Evolutionary conservation across 2,113 vertebrate genomes (phyloP).

Genomic region (Marcusenius ussheri): DNA sequence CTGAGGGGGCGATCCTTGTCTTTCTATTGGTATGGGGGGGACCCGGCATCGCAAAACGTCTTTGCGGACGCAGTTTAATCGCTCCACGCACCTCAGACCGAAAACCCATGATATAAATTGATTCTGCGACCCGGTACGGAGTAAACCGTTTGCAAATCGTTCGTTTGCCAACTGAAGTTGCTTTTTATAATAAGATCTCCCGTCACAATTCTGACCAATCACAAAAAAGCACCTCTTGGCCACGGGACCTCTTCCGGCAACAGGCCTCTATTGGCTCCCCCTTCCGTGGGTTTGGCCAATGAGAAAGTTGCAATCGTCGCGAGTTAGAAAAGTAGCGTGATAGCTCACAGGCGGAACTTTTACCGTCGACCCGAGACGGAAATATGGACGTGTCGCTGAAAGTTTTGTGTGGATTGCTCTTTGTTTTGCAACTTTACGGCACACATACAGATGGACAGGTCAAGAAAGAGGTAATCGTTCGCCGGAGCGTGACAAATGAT

Average conservation of each 20-base stretch:
- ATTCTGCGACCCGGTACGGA: not conserved
- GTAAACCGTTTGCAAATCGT: not conserved
- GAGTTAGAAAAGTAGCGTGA: not conserved
- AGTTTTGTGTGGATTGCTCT: conserved; percentile 41
- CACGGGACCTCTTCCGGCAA: not conserved
- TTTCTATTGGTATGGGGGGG: not conserved
- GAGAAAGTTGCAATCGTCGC: conserved; percentile 39
- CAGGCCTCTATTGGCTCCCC: not conserved
- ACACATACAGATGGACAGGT: conserved; percentile 56
- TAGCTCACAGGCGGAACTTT: not conserved
- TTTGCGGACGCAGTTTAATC: not conserved
- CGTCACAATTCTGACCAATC: conserved; percentile 1
- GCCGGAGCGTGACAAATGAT: not conserved
- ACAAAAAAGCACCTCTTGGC: not conserved
- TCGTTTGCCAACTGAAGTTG: not conserved
- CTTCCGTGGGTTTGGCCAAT: conserved; percentile 43
- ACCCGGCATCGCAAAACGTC: not conserved
- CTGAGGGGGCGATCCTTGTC: not conserved
- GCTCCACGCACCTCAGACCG: not conserved
- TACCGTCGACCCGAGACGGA: not conserved
- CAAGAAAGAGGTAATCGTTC: conserved; percentile 68
- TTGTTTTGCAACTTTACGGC: conserved; percentile 31
- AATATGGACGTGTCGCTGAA: conserved; percentile 47
- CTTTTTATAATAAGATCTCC: not conserved
- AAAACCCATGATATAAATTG: not conserved